Evolutionary conservation across 2,113 vertebrate genomes (phyloP).

Genomic region (Eretmochelys imbricata): DNA sequence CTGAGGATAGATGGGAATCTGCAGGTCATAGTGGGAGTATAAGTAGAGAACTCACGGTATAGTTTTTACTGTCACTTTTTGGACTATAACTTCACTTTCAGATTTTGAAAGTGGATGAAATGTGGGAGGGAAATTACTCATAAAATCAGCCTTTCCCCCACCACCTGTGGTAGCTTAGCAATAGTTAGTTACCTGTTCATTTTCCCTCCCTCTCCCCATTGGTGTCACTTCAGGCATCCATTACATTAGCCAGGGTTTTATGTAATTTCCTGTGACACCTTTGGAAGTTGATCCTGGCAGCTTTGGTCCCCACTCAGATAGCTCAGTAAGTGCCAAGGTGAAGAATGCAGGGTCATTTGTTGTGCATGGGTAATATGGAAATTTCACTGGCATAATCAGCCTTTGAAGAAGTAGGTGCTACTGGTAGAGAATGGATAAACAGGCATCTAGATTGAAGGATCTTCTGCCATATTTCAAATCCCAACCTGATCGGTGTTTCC

Average conservation of each 20-base stretch:
- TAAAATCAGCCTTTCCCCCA: not conserved
- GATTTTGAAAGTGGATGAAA: not conserved
- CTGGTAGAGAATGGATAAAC: not conserved
- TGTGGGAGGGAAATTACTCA: not conserved
- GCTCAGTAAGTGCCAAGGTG: fast-evolving
- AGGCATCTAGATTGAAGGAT: not conserved
- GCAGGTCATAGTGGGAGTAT: not conserved
- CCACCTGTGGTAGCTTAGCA: not conserved
- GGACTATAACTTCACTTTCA: not conserved
- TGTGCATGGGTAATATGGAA: not conserved
- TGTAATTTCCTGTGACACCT: not conserved
- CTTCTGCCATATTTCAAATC: not conserved
- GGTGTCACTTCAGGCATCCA: not conserved
- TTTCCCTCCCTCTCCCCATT: not conserved
- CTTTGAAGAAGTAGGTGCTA: not conserved
- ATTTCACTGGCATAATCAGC: not conserved
- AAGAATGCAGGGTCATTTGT: not conserved
- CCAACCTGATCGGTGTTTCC: not conserved
- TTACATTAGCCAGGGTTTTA: not conserved
- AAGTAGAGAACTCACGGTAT: not conserved
- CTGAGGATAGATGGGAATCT: slow-evolving; percentile 3
- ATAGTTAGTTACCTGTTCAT: not conserved
- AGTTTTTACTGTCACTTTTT: slow-evolving; percentile 15
- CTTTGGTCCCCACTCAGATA: not conserved
- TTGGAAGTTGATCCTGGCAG: not conserved